A percentile compares a stretch with the other conserved stretches of the same genome.
phyloP scores from a whole-genome alignment of 2,888 invertebrate species.

The Sipunculus nudus region DNA sequence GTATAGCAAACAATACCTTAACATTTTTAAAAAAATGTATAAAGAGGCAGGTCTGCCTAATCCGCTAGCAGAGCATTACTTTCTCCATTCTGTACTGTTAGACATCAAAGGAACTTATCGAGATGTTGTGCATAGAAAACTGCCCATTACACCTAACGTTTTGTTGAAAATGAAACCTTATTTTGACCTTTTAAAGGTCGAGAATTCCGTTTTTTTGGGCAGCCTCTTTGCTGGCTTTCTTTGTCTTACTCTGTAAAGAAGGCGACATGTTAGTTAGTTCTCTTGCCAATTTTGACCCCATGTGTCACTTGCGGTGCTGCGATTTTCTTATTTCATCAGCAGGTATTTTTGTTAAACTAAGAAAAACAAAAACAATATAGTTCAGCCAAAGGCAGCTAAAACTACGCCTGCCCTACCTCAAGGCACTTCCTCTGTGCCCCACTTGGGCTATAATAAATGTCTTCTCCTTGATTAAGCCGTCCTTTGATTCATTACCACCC shows the following conservation, averaged over 20 bases:
- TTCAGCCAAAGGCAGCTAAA: no score
- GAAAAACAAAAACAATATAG: no score
- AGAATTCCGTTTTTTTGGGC: background rate
- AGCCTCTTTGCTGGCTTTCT: background rate
- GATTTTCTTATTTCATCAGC: no score
- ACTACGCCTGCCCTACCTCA: no score
- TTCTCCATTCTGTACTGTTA: background rate
- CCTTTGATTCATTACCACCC: no score
- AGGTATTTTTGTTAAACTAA: no score
- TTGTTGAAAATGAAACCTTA: background rate
- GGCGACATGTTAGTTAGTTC: no score
- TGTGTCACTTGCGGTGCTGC: no score
- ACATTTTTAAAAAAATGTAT: background rate
- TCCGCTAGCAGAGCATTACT: background rate
- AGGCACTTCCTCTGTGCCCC: no score
- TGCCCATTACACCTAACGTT: background rate
- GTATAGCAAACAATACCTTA: background rate
- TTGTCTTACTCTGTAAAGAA: background rate
- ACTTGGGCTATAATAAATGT: no score
- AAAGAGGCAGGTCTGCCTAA: background rate
- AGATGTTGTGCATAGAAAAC: background rate
- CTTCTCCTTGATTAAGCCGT: no score
- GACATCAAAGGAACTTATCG: background rate
- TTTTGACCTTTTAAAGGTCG: background rate
- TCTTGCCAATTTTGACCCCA: no score